phyloP scores from a whole-genome alignment of 2,888 invertebrate genomes.

The Timema podura region DNA sequence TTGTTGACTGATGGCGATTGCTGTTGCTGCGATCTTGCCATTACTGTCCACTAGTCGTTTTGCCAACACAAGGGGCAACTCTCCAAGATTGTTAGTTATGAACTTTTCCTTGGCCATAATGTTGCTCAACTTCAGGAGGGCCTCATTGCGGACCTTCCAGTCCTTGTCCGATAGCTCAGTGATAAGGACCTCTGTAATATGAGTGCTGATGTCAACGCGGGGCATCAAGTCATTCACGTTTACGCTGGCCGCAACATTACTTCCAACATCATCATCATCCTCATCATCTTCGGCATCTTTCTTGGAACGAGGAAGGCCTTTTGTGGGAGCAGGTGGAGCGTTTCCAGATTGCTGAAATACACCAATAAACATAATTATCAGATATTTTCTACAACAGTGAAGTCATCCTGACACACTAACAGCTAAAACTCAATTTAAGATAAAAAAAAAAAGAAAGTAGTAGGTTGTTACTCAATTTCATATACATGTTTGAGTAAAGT shows the following conservation, averaged over 20 bases:
- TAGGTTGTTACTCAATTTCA: too few species aligned
- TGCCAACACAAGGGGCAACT: conserved; percentile 74
- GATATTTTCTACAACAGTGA: not conserved
- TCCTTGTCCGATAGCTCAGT: conserved; percentile 83
- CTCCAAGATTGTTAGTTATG: conserved; percentile 79
- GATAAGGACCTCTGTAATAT: conserved; percentile 75
- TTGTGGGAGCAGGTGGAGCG: conserved; percentile 68
- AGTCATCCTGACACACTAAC: too few species aligned
- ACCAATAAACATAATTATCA: too few species aligned
- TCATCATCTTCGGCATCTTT: conserved; percentile 44
- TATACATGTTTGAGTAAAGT: too few species aligned
- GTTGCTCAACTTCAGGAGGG: conserved; percentile 63
- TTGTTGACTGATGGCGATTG: conserved; percentile 77
- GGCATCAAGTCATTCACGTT: conserved; percentile 69
- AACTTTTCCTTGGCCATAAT: conserved; percentile 72
- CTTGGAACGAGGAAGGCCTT: conserved; percentile 48
- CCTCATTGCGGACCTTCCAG: conserved; percentile 85
- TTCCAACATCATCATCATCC: conserved; percentile 45
- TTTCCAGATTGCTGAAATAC: conserved; percentile 56
- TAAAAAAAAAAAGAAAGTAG: too few species aligned
- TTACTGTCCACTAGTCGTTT: conserved; percentile 83
- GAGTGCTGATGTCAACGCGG: conserved; percentile 73
- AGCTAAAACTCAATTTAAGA: too few species aligned
- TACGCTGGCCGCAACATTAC: conserved; percentile 41
- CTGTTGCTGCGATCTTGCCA: conserved; percentile 81